phyloP scores from a whole-genome alignment of 2,113 vertebrate species.

The rabbit (Oryctolagus cuniculus) region DNA sequence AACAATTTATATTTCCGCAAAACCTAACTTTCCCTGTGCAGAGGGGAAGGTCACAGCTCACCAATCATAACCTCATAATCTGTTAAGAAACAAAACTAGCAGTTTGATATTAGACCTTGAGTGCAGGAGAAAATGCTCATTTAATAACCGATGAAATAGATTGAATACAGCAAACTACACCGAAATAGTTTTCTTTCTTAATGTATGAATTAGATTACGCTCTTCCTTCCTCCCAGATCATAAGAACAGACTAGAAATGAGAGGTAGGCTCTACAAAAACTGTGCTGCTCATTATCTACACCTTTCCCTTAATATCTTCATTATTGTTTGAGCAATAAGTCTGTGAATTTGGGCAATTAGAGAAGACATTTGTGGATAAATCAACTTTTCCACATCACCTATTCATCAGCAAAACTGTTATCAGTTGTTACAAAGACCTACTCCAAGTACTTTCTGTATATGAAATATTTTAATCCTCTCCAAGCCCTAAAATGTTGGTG shows the following conservation, averaged over 20 bases:
- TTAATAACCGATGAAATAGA: constrained; percentile 71
- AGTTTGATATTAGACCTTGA: constrained; percentile 59
- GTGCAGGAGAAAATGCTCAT: constrained; percentile 72
- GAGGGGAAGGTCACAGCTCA: constrained; percentile 53
- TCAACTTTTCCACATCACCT: background rate
- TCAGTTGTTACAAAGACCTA: background rate
- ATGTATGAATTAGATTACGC: background rate
- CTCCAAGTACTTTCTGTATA: background rate
- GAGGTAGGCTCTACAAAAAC: background rate
- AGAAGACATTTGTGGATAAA: constrained; percentile 13
- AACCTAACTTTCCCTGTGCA: constrained; percentile 62
- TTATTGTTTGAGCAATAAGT: background rate
- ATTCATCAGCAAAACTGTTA: constrained; percentile 3
- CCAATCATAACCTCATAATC: constrained; percentile 52
- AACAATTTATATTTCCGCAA: constrained; percentile 62
- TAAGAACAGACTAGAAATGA: constrained; percentile 23
- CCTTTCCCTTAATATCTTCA: background rate
- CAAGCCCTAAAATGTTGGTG: background rate
- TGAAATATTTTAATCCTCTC: background rate
- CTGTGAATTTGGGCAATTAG: constrained; percentile 49
- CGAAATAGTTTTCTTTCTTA: constrained; percentile 51
- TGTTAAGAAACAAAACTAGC: constrained; percentile 79
- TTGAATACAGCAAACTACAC: background rate
- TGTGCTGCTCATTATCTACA: constrained; percentile 10
- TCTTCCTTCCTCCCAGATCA: background rate